Evolutionary conservation across 2,888 invertebrate genomes (phyloP).

Genomic region (Euzophera pinguis): DNA sequence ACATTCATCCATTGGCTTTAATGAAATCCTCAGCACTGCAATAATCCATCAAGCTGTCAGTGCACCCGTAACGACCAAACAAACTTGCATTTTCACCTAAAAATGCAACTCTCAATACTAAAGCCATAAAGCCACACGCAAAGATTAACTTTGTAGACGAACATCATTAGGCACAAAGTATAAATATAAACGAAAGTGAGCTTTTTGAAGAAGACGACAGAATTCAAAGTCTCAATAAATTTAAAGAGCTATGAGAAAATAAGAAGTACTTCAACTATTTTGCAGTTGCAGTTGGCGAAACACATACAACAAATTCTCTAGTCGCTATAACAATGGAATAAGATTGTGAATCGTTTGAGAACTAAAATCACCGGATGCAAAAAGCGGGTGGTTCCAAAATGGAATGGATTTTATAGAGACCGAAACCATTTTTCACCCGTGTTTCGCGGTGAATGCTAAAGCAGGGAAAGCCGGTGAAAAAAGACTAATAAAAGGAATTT

Average conservation of each 20-base stretch:
- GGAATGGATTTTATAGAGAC: constrained; percentile 45
- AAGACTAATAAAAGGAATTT: constrained; percentile 14
- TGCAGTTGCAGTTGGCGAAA: not conserved
- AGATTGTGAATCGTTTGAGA: constrained; percentile 20
- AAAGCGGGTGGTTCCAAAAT: constrained; percentile 32
- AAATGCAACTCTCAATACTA: constrained; percentile 17
- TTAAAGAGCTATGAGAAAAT: constrained; percentile 21
- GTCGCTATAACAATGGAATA: constrained; percentile 17
- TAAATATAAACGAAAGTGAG: constrained; percentile 29
- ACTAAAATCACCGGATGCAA: constrained; percentile 11
- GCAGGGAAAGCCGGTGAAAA: constrained; percentile 26
- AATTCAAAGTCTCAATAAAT: constrained; percentile 22
- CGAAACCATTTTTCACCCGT: constrained; percentile 56
- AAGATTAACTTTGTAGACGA: constrained; percentile 38
- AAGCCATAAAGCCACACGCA: constrained; percentile 29
- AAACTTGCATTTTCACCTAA: constrained; percentile 36
- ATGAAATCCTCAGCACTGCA: constrained; percentile 51
- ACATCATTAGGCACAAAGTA: constrained; percentile 41
- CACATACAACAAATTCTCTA: not conserved
- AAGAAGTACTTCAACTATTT: constrained; percentile 18
- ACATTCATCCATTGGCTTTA: constrained; percentile 30
- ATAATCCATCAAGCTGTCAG: constrained; percentile 64
- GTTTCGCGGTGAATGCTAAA: constrained; percentile 53
- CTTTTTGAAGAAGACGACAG: constrained; percentile 29
- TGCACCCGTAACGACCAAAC: constrained; percentile 33